Conservation (phyloP, 30 jellyfish, hydroid and myxozoan species). For the Hydractinia echinata region DNA sequence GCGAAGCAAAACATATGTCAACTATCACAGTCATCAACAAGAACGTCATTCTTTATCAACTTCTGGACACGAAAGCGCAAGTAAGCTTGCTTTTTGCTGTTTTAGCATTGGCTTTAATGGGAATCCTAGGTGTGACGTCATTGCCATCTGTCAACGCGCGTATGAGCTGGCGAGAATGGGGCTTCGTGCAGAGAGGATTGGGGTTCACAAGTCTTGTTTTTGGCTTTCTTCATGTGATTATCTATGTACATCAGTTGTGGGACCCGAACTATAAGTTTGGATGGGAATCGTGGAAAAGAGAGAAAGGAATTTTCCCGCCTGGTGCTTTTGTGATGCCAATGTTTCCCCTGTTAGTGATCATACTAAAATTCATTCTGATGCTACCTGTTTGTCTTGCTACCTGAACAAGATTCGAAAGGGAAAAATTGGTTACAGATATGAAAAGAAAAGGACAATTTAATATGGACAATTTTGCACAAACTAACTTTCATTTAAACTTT, state of each 20-base stretch:
- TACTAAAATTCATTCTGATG: constrained; percentile 41
- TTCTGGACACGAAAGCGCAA: constrained; percentile 52
- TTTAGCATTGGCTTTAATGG: constrained; percentile 35
- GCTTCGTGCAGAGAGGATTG: constrained; percentile 58
- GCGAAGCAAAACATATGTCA: constrained; percentile 47
- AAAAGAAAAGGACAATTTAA: too few species aligned
- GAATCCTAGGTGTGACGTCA: constrained; percentile 57
- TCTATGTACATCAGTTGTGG: constrained; percentile 38
- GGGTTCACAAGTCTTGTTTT: constrained; percentile 54
- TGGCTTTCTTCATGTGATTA: constrained; percentile 38
- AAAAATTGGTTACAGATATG: constrained; percentile 14
- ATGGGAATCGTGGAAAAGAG: constrained; percentile 35
- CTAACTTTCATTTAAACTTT: too few species aligned
- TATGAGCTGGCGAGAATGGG: constrained; percentile 93
- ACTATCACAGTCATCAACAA: neutral
- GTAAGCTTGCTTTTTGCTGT: constrained; percentile 60
- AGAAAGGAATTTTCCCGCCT: constrained; percentile 43
- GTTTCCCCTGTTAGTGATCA: constrained; percentile 56
- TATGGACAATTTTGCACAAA: too few species aligned
- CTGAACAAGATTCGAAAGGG: constrained; percentile 54
- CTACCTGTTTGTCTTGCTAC: constrained; percentile 50
- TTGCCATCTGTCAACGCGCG: constrained; percentile 60
- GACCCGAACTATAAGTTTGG: constrained; percentile 34
- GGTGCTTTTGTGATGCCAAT: constrained; percentile 63
- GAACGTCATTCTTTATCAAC: constrained; percentile 35